Percentiles rank a stretch among this genome's conserved stretches.
Conservation (phyloP, 2,113 vertebrate species). For the Semnornis frantzii region DNA sequence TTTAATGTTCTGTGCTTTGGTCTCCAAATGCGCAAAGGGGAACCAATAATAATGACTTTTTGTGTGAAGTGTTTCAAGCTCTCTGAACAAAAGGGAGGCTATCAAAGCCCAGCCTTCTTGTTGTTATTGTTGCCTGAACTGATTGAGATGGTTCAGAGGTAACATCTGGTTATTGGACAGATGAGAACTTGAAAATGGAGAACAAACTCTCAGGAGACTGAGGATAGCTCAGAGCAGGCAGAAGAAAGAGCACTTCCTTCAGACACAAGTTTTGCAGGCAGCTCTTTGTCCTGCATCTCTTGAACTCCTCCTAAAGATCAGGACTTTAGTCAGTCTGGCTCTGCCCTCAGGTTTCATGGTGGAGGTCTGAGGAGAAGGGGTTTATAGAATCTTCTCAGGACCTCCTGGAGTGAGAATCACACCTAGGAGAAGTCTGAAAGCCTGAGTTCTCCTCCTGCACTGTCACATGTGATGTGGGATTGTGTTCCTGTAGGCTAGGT, state of each 20-base stretch:
- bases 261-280: background rate
- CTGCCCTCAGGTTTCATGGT: background rate
- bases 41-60: background rate
- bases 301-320: background rate
- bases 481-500: background rate
- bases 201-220: background rate
- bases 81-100: background rate
- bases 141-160: background rate
- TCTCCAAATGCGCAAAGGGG: background rate
- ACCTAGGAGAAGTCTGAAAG: background rate
- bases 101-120: background rate
- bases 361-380: background rate
- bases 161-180: background rate
- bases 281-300: background rate
- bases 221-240: background rate
- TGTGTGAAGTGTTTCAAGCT: background rate
- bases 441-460: background rate
- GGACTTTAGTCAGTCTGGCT: background rate
- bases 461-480: background rate
- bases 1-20: background rate
- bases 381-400: background rate
- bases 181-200: background rate
- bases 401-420: background rate
- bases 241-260: background rate
- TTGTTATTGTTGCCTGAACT: background rate